Conservation (phyloP, 92 coral and sea anemone genomes). For the Blastomussa wellsi region DNA sequence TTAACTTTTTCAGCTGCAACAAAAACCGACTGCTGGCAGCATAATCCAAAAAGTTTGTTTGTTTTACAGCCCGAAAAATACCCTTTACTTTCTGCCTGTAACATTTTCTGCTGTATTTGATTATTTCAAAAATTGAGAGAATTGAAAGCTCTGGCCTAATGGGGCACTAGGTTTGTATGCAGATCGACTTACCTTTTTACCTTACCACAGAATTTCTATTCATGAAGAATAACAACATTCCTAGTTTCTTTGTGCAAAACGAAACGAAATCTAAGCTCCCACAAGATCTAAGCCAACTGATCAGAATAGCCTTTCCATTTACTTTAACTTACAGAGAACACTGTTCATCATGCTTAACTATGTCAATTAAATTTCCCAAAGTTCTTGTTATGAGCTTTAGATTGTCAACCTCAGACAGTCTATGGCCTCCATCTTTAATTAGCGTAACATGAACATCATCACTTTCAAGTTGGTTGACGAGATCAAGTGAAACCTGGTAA, state of each 20-base stretch:
- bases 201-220: too few relatives aligned
- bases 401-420: conserved; percentile 69
- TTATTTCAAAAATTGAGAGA: too few relatives aligned
- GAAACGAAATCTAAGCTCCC: neutral
- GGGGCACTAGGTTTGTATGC: too few relatives aligned
- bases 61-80: too few relatives aligned
- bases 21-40: too few relatives aligned
- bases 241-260: neutral
- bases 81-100: too few relatives aligned
- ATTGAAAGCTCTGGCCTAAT: too few relatives aligned
- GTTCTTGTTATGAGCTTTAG: conserved; percentile 56
- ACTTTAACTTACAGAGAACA: conserved; percentile 1
- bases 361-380: conserved; percentile 57
- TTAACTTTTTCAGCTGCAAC: too few relatives aligned
- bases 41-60: too few relatives aligned
- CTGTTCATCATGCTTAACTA: conserved; percentile 16
- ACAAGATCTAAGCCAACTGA: too few relatives aligned
- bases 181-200: too few relatives aligned
- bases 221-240: neutral
- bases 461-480: conserved; percentile 58
- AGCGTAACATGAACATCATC: conserved; percentile 63
- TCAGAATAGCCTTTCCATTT: neutral
- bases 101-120: too few relatives aligned
- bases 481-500: conserved; percentile 68
- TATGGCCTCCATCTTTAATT: conserved; percentile 74